Percentiles rank a stretch among this genome's conserved stretches.
Conservation (phyloP, 2,888 invertebrate genomes). For the Hypomecis punctinalis region DNA sequence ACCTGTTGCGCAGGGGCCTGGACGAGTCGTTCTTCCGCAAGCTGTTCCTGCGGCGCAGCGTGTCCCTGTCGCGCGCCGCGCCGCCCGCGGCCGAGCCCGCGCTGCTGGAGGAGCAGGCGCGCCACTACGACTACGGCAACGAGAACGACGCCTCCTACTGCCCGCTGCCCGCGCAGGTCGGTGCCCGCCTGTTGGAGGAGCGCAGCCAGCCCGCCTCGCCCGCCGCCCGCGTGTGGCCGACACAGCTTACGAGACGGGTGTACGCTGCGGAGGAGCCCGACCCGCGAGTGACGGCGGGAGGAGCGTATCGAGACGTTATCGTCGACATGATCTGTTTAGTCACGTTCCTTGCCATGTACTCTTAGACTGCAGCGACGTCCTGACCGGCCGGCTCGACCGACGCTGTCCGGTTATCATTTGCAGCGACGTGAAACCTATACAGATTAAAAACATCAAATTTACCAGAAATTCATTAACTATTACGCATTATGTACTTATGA, state of each 20-base stretch:
- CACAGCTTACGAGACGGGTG: not conserved
- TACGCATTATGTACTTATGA: too few relatives aligned
- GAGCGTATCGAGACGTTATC: too few relatives aligned
- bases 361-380: too few relatives aligned
- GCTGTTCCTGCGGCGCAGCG: slow-evolving; percentile 69
- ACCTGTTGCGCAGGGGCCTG: slow-evolving; percentile 70
- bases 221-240: not conserved
- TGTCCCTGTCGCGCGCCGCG: slow-evolving; percentile 65
- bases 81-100: slow-evolving; percentile 47
- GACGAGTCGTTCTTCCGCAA: slow-evolving; percentile 78
- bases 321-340: too few relatives aligned
- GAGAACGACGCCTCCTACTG: slow-evolving; percentile 82
- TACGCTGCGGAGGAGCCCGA: not conserved
- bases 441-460: too few relatives aligned
- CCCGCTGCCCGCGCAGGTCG: slow-evolving; percentile 66
- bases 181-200: not conserved
- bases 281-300: too few relatives aligned
- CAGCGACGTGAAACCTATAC: too few relatives aligned
- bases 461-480: too few relatives aligned
- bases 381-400: too few relatives aligned
- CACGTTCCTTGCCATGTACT: too few relatives aligned
- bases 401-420: too few relatives aligned
- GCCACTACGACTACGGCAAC: slow-evolving; percentile 78
- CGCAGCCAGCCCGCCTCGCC: too few relatives aligned
- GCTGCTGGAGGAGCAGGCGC: slow-evolving; percentile 65